Percentiles rank a stretch among this genome's conserved stretches.
These are phyloP conservation scores for Campoletis raptor DNA, from an alignment of 2,888 invertebrate species.

Conservation along the genomic window DNA sequence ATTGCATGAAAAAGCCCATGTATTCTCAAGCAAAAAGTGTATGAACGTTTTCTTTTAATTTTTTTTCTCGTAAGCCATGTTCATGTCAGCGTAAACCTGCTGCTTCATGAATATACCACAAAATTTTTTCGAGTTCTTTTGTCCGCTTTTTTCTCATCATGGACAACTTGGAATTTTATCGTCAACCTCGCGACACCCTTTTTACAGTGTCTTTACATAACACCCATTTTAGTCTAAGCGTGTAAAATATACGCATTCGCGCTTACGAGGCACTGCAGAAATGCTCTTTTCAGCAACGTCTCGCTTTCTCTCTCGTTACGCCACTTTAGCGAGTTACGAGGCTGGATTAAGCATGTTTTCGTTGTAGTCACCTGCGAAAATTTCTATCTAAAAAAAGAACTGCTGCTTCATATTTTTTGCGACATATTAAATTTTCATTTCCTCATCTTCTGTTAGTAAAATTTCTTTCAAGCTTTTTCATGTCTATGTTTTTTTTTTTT, in stretches of 20 bases:
- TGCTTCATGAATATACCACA: slow-evolving; percentile 67
- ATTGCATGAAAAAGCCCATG: not conserved
- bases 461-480: not conserved
- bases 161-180: slow-evolving; percentile 66
- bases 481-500: not conserved
- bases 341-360: slow-evolving; percentile 47
- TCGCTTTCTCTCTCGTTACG: slow-evolving; percentile 35
- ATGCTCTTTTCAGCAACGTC: not conserved
- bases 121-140: slow-evolving; percentile 14
- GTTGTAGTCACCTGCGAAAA: not conserved
- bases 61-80: slow-evolving; percentile 31
- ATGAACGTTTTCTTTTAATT: not conserved
- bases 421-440: not conserved
- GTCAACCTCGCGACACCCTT: slow-evolving; percentile 34
- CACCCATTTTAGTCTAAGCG: slow-evolving; percentile 14
- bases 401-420: not conserved
- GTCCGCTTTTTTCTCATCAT: slow-evolving; percentile 29
- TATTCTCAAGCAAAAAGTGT: not conserved
- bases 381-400: not conserved
- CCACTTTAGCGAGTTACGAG: slow-evolving; percentile 55
- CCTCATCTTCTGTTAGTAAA: not conserved
- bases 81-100: slow-evolving; percentile 16
- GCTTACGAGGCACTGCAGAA: not conserved
- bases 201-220: not conserved
- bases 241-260: slow-evolving; percentile 49